Conservation (phyloP, 2,113 vertebrate genomes). For the Scomber japonicus region DNA sequence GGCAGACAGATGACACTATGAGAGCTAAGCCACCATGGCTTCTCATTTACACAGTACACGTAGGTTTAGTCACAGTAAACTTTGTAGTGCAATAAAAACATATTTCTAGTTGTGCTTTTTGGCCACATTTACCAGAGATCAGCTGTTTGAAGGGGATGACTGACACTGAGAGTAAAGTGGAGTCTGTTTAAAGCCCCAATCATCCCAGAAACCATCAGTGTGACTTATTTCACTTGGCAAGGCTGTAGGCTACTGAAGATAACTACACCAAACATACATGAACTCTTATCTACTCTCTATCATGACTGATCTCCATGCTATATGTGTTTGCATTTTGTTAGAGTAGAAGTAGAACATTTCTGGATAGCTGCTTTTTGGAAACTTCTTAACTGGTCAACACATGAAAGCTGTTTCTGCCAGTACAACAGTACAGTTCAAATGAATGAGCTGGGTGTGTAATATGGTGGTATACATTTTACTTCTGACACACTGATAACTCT, state of each 20-base stretch:
- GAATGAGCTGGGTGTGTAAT: background rate
- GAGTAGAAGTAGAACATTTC: background rate
- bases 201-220: background rate
- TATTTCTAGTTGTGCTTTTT: background rate
- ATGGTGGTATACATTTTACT: background rate
- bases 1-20: background rate
- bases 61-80: background rate
- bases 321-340: background rate
- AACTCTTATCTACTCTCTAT: background rate
- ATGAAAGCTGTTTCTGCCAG: background rate
- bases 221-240: background rate
- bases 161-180: background rate
- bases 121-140: too few species aligned
- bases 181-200: background rate
- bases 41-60: slow-evolving; percentile 1
- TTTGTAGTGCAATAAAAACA: slow-evolving; percentile 23
- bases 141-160: background rate
- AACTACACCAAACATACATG: background rate
- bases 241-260: background rate
- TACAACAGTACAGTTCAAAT: background rate
- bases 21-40: background rate
- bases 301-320: background rate
- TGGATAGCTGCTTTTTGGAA: background rate
- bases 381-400: background rate
- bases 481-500: background rate